A percentile compares a stretch with the other conserved stretches of the same genome.
Evolutionary conservation across 1,140 invertebrate species (phyloP).

Genomic region (Gonatopus flavifemur): DNA sequence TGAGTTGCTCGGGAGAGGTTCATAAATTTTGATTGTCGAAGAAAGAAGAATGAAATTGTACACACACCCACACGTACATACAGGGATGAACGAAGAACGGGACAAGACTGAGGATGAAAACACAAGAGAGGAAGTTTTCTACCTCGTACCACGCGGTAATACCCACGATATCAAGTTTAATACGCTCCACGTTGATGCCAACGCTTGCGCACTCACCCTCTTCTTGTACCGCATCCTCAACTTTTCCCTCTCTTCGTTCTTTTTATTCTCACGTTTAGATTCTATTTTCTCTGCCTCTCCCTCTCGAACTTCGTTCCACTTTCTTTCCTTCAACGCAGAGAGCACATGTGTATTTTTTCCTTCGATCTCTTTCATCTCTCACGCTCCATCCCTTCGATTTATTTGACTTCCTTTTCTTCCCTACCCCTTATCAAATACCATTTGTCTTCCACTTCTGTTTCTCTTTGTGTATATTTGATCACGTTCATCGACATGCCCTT

Average conservation of each 20-base stretch:
- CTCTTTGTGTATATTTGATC: not conserved
- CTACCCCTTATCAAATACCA: not conserved
- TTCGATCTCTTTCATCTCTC: constrained; percentile 5
- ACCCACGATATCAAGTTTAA: constrained; percentile 28
- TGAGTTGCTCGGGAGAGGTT: not conserved
- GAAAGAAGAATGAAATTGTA: no score
- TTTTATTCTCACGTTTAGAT: no score
- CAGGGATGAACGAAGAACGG: constrained; percentile 42
- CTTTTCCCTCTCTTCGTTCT: not conserved
- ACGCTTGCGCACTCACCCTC: constrained; percentile 36
- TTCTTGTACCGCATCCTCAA: not conserved
- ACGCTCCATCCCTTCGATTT: not conserved
- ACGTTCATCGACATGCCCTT: not conserved
- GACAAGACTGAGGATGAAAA: constrained; percentile 41
- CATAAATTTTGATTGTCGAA: no score
- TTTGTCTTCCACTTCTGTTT: constrained; percentile 1
- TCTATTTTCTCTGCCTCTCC: not conserved
- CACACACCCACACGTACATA: constrained; percentile 15
- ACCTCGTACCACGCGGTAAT: constrained; percentile 43
- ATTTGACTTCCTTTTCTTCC: not conserved
- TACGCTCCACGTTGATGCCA: constrained; percentile 23
- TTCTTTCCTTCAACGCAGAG: no score
- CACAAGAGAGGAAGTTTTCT: constrained; percentile 42
- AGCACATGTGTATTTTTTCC: no score
- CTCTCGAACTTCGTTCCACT: not conserved